Evolutionary conservation across 1,140 invertebrate genomes (phyloP), one percentile per base, ranked within the genome.

Genomic region (Chelonus insularis): DNA sequence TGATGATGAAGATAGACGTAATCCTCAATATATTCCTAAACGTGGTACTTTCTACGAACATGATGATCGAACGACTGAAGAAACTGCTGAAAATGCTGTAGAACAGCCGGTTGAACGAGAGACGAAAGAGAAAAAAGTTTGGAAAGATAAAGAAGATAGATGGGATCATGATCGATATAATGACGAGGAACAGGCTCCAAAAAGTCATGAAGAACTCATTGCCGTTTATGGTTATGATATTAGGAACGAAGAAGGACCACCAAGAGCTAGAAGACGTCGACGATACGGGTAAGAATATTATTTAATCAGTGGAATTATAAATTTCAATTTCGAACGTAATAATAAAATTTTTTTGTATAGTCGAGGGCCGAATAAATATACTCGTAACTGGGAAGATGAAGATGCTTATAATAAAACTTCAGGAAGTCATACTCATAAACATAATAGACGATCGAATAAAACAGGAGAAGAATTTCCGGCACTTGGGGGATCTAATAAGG

Each of bases 1-100:
- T 76, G 91, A 94, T 79, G 96, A 97, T 79, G 94, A 98, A 75
- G 96, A 98, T 77, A 86, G 91, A 63, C 91, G 94, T 70, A 97
- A 98, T 83, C 96, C 96, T 4, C 95, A 97, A 68, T 98, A 97
- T 76, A 97, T 98, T 72, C 96, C 96, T 0, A 95, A 97, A 79
- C 87, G 90, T 64, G 96, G 96, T 12, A 94, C 93, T 2, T 98
- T 98, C 79, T 98, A 97, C 72, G 95, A 98, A 70, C 95, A 98
- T 75, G 95, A 98, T 79, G 93, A 95, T 73, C 81, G 94, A 66
- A 92, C 90, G n/a, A 85, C 86, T 14, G 89, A 90, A 16, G 89
- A 91, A 64, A 77, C 71, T 3, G 66, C 68, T n/a, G 75, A 80
- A 9, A 75, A 69, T 64, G 66, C 68, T 12, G 61, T 64, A 32